A percentile compares a stretch with the other conserved stretches of the same genome.
These are phyloP conservation scores for Agrochola lychnidis DNA, from an alignment of 2,888 invertebrate genomes.

Conservation along the genomic window DNA sequence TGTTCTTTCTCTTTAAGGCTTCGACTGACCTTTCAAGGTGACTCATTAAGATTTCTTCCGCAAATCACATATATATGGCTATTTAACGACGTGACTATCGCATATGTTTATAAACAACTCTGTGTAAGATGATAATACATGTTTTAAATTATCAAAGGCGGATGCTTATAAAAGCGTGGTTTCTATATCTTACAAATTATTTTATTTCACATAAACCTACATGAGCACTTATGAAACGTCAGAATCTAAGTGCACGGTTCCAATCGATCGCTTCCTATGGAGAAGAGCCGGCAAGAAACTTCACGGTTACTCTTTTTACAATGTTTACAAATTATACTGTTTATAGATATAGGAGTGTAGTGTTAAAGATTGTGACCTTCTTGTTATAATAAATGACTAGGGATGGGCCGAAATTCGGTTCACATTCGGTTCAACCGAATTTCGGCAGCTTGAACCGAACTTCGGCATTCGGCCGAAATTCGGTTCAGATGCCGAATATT, in stretches of 20 bases:
- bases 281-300: neutral
- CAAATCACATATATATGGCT: slow-evolving; percentile 36
- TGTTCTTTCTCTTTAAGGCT: slow-evolving; percentile 43
- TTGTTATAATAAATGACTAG: neutral
- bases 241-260: neutral
- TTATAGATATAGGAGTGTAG: neutral
- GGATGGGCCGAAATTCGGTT: no score
- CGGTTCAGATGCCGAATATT: no score
- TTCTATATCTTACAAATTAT: neutral
- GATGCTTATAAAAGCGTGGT: neutral
- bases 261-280: neutral
- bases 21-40: slow-evolving; percentile 51
- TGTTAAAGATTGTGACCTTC: neutral
- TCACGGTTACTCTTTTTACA: neutral
- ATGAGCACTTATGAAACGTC: neutral
- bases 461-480: no score
- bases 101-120: slow-evolving; percentile 38
- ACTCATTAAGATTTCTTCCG: slow-evolving; percentile 54
- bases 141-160: slow-evolving; percentile 33
- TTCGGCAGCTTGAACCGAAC: no score
- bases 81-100: slow-evolving; percentile 16
- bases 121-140: slow-evolving; percentile 27
- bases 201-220: neutral
- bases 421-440: no score
- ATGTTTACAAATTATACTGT: neutral